Percentiles rank a stretch among this genome's conserved stretches.
These are phyloP conservation scores for Hippopotamyrus pictus DNA, from an alignment of 2,797 vertebrate species.

Conservation along the genomic window DNA sequence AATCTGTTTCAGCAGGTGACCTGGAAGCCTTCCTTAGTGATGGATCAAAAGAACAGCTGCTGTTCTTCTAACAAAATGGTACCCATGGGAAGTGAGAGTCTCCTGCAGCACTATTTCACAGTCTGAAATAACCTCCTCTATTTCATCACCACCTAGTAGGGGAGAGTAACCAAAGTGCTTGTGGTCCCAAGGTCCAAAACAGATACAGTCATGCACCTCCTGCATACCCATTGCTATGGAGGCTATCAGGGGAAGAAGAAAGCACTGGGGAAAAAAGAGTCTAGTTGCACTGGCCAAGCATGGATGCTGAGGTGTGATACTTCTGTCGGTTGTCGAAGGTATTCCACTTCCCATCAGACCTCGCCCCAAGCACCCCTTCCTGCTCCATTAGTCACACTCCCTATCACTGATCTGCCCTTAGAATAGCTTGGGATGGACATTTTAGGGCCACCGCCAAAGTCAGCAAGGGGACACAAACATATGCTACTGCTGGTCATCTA, in stretches of 20 bases:
- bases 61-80: not conserved
- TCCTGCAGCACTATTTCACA: not conserved
- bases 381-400: not conserved
- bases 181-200: not conserved
- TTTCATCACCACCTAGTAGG: not conserved
- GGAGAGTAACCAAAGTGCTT: not conserved
- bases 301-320: not conserved
- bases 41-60: not conserved
- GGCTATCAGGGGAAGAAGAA: not conserved
- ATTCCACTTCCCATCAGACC: not conserved
- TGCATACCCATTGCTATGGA: not conserved
- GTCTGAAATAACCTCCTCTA: not conserved
- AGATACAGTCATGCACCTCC: not conserved
- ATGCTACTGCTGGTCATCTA: not conserved
- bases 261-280: not conserved
- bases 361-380: not conserved
- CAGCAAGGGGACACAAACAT: not conserved
- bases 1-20: not conserved
- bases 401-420: not conserved
- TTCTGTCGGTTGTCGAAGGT: not conserved
- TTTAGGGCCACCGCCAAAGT: not conserved
- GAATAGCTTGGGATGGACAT: not conserved
- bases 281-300: not conserved
- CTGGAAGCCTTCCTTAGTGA: not conserved
- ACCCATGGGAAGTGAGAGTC: not conserved